Base-by-base conservation (phyloP, 2,113 vertebrate species). In the Lagopus leucura region DNA sequence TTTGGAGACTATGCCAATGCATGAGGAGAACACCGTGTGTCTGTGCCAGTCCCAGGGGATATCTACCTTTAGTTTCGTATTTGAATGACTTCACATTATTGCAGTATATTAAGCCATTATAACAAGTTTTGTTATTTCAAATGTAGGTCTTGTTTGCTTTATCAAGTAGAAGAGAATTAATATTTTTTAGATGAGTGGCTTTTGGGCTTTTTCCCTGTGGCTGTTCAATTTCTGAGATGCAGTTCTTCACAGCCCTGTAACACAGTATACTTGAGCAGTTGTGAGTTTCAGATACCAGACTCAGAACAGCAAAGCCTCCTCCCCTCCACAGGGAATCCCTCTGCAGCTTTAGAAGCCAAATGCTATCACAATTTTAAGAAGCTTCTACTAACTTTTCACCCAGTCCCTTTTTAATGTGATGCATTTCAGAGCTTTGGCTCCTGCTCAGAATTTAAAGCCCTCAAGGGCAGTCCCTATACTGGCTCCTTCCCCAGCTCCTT, bases 111-210 rank as follows among this genome's bases (percentile, higher is more conserved):
- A 83, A 89, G 61, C 52, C 47, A 6, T 21, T 85, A 86, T 77
- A 92, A 95, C 82, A 92, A 96, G 92, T 79, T 94, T 82, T 96
- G 87, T 86, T 92, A 83, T 94, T 97, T 89, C 95, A 94, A 90
- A 96, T 79, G 67, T 83, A 61, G 64, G 65, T 20, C 93, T 87
- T 94, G 74, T 95, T 97, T 97, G 95, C 94, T 95, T 77, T 71
- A 94, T 84, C 92, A 64, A 82, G 92, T 94, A 74, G 78, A 92
- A 95, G 94, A 82, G 95, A 96, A 96, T 95, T 86, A 65, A 63
- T 89, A 82, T 61, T 96, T 96, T 96, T 96, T 48, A 90, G 73
- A 92, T 16, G 40, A 75, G 83, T 82, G 60, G 45, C 48, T 91
- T 94, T n/a, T 12, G 67, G 64, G 52, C 32, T 94, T 69, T 32